Evolutionary conservation across 1,140 invertebrate genomes (phyloP), one percentile per base, ranked within the genome.

Genomic region (Tigriopus japonicus): DNA sequence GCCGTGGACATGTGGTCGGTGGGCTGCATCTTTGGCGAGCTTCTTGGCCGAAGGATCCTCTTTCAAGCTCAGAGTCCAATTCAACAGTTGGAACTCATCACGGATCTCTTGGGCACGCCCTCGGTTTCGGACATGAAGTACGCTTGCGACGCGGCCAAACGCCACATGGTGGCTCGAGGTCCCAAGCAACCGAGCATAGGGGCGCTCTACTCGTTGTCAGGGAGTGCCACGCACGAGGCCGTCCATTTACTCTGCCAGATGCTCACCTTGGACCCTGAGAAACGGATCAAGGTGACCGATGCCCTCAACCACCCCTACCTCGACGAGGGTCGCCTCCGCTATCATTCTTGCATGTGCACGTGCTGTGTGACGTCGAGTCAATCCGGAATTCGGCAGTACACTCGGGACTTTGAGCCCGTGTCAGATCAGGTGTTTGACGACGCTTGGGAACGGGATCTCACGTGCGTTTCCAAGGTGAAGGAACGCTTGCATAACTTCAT

Each of bases 301-400:
- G 94, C 95, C 6, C 76, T 98, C 64, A 84, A 86, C 62, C 93
- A 97, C 77, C 89, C 91, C 13, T 98, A 97, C 74, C 77, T 98
- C 60, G 92, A 97, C 69, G 95, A 98, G 73, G 95, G 95, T 53
- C 79, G 95, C 65, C 78, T 98, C 64, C 80, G 95, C 67, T 98
- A 97, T 75, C 95, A 99, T 75, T 98, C 94, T 45, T 98, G 95
- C 72, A 99, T 99, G 95, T 99, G 95, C 76, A 86, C 86, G 68
- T 99, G 95, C 72, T 99, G 95, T 75, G 63, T 68, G 62, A 87
- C 84, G 70, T 85, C 80, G 66, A 81, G 79, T 60, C 79, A 79
- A 41, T 81, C 80, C 15, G 70, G 69, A 51, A 74, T 82, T 69
- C 77, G 93, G 62, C 86, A 91, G 71, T 98, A 92, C 74, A 87